Percentiles rank a stretch among this genome's conserved stretches.
Evolutionary conservation across 2,888 invertebrate species (phyloP).

Genomic region (Entomobrya multifasciata): DNA sequence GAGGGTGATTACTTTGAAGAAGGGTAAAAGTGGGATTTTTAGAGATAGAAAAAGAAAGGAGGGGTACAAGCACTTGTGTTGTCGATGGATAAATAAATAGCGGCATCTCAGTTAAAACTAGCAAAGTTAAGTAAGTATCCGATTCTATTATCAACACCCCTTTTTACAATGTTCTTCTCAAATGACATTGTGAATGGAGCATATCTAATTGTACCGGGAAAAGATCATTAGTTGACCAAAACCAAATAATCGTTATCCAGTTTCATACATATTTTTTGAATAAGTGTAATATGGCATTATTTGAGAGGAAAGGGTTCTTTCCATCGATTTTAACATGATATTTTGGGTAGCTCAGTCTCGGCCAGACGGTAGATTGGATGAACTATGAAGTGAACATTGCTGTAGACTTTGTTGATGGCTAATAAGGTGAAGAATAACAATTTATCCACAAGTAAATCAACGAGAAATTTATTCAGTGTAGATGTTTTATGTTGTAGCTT

Average conservation of each 20-base stretch:
- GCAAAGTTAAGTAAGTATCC: conserved; percentile 36
- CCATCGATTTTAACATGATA: too few relatives aligned
- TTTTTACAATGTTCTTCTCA: conserved; percentile 28
- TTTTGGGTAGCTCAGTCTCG: too few relatives aligned
- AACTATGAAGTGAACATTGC: not conserved
- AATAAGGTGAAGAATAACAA: conserved; percentile 29
- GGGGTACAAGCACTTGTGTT: not conserved
- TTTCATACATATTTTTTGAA: too few relatives aligned
- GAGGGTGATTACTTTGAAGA: conserved; percentile 39
- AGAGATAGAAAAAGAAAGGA: not conserved
- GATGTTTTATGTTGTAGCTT: conserved; percentile 18
- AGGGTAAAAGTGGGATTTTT: conserved; percentile 20
- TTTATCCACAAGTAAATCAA: not conserved
- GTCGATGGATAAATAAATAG: conserved; percentile 15
- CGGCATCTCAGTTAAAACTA: conserved; percentile 21
- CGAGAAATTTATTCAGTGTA: conserved; percentile 22
- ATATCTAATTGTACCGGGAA: conserved; percentile 50
- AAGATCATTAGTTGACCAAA: conserved; percentile 18
- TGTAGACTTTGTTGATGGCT: not conserved
- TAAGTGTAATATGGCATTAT: not conserved
- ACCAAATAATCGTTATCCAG: conserved; percentile 7
- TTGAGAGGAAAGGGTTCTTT: conserved; percentile 13
- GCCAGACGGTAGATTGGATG: too few relatives aligned
- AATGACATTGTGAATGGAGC: conserved; percentile 45
- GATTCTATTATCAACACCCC: conserved; percentile 51